Evolutionary conservation across 2,113 vertebrate genomes (phyloP), one percentile per base, ranked within the genome.

Genomic region (Callipepla californica): DNA sequence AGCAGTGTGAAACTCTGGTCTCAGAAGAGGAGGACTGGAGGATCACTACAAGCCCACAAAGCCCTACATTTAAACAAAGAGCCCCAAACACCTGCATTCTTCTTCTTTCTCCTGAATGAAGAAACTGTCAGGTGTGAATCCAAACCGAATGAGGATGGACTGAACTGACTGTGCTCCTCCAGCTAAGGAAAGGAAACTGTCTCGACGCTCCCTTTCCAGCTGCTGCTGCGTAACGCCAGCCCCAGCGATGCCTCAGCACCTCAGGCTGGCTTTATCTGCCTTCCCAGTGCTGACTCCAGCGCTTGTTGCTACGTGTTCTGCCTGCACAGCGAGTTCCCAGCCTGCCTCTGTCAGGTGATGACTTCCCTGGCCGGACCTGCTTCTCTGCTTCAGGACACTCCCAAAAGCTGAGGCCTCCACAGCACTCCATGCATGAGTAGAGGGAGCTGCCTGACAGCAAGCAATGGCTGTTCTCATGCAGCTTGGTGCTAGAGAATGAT

Each of bases 241-340:
- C 32, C 32, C 69, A n/a, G 72, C 53, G 77, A 92, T 93, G 95
- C 38, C 93, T 96, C 91, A 93, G 91, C 89, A 93, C 96, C 95
- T 67, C 70, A 6, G 87, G 92, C 96, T 84, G 89, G 55, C 80
- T 93, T 87, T 89, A 62, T 92, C 82, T 83, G n/a, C 92, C 89
- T 87, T 32, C 15, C 67, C 26, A n/a, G 2, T 47, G 96, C 94
- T 94, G 93, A 94, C 95, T 94, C 48, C 62, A 66, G 85, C 80
- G 95, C 96, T 96, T 96, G 96, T 95, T 83, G 91, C 67, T 62
- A 91, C 94, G 85, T 72, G 96, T 95, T 88, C 18, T 94, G 93
- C 95, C 93, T 91, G 95, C 94, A 95, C 85, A 94, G 95, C 95
- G 47, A 95, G 95, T 96, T 96, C 91, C 90, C 91, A 86, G 89